Percentiles rank a stretch among this genome's conserved stretches.
These are phyloP conservation scores for Drosophila saltans DNA, from an alignment of 1,140 invertebrate species.

Conservation along the genomic window DNA sequence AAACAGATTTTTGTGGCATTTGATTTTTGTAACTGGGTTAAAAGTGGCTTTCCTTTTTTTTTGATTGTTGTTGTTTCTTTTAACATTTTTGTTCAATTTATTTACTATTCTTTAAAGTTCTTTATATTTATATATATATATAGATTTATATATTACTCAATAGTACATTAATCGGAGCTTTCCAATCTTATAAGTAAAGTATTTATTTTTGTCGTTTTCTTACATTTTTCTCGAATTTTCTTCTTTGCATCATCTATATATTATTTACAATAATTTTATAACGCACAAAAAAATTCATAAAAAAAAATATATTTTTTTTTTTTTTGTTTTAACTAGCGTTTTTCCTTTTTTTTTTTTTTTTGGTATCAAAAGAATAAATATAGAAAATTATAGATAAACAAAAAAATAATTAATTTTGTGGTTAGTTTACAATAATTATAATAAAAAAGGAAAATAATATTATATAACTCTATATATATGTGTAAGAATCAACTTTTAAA, in stretches of 20 bases:
- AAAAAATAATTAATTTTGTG: constrained; percentile 20
- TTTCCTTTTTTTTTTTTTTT: constrained; percentile 43
- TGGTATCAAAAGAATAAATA: constrained; percentile 59
- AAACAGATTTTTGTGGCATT: constrained; percentile 42
- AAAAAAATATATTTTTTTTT: background rate
- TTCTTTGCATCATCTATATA: background rate
- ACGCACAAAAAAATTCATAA: constrained; percentile 19
- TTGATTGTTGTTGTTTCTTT: constrained; percentile 20
- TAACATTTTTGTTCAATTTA: constrained; percentile 71
- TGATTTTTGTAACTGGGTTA: constrained; percentile 62
- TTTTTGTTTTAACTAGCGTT: constrained; percentile 15
- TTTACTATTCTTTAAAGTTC: constrained; percentile 62
- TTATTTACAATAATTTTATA: constrained; percentile 49
- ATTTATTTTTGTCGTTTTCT: constrained; percentile 19
- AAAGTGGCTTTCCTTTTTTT: constrained; percentile 56
- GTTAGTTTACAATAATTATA: constrained; percentile 10
- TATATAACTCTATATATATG: background rate
- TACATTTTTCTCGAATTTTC: constrained; percentile 31
- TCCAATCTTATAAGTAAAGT: constrained; percentile 46
- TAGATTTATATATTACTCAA: constrained; percentile 50
- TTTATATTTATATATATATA: constrained; percentile 5
- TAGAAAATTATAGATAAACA: constrained; percentile 9
- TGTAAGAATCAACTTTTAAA: background rate
- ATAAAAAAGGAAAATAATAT: background rate
- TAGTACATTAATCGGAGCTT: constrained; percentile 58